These are phyloP conservation scores for Dermatemys mawii DNA, from an alignment of 2,113 vertebrate species.

Conservation along the genomic window DNA sequence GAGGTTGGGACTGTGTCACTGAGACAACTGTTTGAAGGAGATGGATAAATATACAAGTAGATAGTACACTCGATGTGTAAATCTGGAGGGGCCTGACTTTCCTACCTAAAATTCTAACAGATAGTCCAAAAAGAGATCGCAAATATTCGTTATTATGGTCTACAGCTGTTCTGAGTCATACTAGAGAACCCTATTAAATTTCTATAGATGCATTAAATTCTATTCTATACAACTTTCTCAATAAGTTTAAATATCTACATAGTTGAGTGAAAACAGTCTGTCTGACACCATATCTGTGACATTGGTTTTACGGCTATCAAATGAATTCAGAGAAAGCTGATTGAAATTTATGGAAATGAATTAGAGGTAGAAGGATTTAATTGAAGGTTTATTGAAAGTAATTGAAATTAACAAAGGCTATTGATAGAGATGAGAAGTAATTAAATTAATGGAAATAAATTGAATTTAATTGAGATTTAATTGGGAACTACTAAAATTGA, in stretches of 20 bases:
- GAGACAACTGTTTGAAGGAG: neutral
- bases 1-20: neutral
- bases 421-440: slow-evolving; percentile 44
- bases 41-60: neutral
- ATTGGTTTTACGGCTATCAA: slow-evolving; percentile 14
- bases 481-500: slow-evolving; percentile 32
- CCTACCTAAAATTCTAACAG: accelerated
- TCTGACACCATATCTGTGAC: neutral
- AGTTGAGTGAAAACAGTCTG: neutral
- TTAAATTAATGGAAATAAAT: slow-evolving; percentile 62
- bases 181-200: neutral
- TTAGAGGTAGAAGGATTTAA: slow-evolving; percentile 62
- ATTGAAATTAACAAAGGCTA: slow-evolving; percentile 68
- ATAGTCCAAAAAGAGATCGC: neutral
- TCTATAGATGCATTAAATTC: neutral
- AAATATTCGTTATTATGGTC: neutral
- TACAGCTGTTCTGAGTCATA: accelerated
- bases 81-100: neutral
- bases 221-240: neutral
- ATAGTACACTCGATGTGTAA: neutral
- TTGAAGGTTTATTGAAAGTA: slow-evolving; percentile 62
- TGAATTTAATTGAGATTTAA: slow-evolving; percentile 46
- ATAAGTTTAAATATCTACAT: neutral
- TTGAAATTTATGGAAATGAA: slow-evolving; percentile 53
- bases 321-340: slow-evolving; percentile 17